These are phyloP conservation scores for Melanogrammus aeglefinus DNA, from an alignment of 2,797 vertebrate species.

Conservation along the genomic window DNA sequence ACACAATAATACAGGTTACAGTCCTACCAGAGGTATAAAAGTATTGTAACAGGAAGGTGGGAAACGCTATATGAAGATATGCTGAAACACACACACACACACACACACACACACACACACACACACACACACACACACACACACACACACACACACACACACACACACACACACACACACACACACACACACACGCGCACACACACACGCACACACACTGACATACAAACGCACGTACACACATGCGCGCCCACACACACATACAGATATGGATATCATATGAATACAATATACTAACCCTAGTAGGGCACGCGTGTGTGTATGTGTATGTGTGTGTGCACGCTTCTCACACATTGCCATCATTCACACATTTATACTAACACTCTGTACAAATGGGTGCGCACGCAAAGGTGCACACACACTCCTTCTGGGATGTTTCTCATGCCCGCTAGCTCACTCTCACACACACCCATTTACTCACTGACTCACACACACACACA, in stretches of 20 bases:
- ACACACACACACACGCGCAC: constrained; percentile 10
- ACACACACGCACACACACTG: constrained; percentile 22
- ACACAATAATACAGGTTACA: constrained; percentile 83
- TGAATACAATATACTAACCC: constrained; percentile 55
- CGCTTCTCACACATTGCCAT: constrained; percentile 37
- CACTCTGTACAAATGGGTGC: constrained; percentile 71
- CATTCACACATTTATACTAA: constrained; percentile 66
- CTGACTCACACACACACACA: constrained; percentile 22
- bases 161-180: constrained; percentile 35
- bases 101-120: constrained; percentile 27
- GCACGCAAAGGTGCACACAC: constrained; percentile 34
- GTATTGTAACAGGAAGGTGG: constrained; percentile 78
- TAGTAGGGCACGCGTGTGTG: constrained; percentile 18
- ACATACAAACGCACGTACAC: constrained; percentile 42
- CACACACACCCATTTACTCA: constrained; percentile 31
- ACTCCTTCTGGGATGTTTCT: constrained; percentile 34
- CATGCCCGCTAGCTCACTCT: constrained; percentile 30
- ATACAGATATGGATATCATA: constrained; percentile 41
- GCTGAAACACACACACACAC: constrained; percentile 56
- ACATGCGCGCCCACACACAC: constrained; percentile 28
- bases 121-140: neutral
- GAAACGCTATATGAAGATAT: constrained; percentile 75
- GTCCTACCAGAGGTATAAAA: constrained; percentile 84
- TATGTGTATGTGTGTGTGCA: constrained; percentile 30
- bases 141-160: constrained; percentile 42